Evolutionary conservation across 37 sponge, comb jelly and placozoan genomes (phyloP).

Genomic region (Chondrosia reniformis): DNA sequence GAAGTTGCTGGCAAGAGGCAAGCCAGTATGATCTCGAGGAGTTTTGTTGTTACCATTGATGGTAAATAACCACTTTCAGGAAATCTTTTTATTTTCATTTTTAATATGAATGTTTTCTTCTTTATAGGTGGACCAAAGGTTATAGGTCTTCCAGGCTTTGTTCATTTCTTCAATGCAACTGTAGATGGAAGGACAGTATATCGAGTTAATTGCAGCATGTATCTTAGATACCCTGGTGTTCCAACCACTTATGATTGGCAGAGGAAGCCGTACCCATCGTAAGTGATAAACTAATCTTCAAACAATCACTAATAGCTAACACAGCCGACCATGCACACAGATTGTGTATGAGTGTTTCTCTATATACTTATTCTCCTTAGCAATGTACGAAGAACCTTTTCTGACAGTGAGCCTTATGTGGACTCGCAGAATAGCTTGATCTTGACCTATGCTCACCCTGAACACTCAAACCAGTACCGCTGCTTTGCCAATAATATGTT

Average conservation of each 20-base stretch:
- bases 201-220: not conserved
- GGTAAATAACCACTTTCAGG: no score
- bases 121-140: constrained; percentile 5
- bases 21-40: not conserved
- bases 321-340: no score
- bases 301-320: no score
- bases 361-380: not conserved
- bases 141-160: not conserved
- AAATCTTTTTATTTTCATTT: no score
- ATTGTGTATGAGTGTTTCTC: no score
- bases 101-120: no score
- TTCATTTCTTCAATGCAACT: not conserved
- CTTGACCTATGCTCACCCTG: not conserved
- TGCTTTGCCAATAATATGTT: not conserved
- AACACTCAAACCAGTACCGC: not conserved
- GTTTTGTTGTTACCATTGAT: not conserved
- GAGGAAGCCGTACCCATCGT: not conserved
- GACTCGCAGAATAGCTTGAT: not conserved
- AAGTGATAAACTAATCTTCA: no score
- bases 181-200: not conserved
- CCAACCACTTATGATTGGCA: not conserved
- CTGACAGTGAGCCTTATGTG: not conserved
- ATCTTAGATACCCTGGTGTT: not conserved
- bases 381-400: not conserved
- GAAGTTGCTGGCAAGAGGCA: not conserved